Evolutionary conservation across 2,797 vertebrate genomes (phyloP), one percentile per base, ranked within the genome.

Genomic region (Cuniculus paca): DNA sequence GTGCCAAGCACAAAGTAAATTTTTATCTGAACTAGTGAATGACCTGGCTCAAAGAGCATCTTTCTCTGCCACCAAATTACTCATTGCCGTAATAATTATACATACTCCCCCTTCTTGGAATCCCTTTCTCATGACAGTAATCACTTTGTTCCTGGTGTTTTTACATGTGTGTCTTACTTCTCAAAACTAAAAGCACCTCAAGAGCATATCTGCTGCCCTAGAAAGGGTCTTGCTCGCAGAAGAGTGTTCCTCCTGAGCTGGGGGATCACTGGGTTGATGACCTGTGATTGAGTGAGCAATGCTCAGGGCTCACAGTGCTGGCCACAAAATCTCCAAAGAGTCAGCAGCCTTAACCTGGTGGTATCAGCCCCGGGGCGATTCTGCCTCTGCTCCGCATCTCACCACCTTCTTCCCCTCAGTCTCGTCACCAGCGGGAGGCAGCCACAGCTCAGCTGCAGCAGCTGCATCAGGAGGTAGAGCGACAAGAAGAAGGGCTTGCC

Each of bases 401-500:
- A 84, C 39, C 45, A 31, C 5, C 81, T 91, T 87, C 58, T 91
- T 81, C 0, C 91, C 94, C 88, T 68, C 96, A 98, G 98, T 92
- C 94, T 65, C 75, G 1, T 56, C 96, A 74, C 39, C 97, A 98
- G 91, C 96, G 96, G 77, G 98, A 92, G 65, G 58, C 1, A 0
- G 94, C 97, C 34, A 89, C 96, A 74, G 72, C 74, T 78, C 97
- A 98, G 87, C 96, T 99, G 96, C 98, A 98, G 92, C 98, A 98
- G 93, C 93, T 96, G 68, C 97, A 88, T 74, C 94, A 97, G 90
- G 98, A 99, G 95, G 95, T 98, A 88, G 91, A 88, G 31, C 91
- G 83, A 60, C 48, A 75, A 34, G 83, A 97, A 98, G 97, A 98
- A 4, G 54, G 78, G 0, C 90, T 97, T 72, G 97, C 94, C 86